Conservation (phyloP, 2,113 vertebrate species). For the Dendropsophus ebraccatus region DNA sequence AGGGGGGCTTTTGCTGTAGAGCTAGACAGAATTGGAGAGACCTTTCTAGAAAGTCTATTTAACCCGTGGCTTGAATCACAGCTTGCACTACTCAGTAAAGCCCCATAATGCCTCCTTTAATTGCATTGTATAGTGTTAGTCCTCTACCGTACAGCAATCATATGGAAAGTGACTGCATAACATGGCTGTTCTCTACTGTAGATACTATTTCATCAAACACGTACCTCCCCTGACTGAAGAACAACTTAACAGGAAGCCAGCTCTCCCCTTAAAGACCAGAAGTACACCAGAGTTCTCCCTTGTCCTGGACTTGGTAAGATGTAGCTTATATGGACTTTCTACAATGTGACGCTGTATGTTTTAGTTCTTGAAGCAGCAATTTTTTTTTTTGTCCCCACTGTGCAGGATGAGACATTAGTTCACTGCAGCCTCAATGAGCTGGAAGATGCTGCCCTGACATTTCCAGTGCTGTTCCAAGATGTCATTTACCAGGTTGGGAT, state of each 20-base stretch:
- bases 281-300: constrained; percentile 98
- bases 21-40: no score
- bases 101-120: no score
- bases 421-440: constrained; percentile 98
- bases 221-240: constrained; percentile 97
- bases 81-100: no score
- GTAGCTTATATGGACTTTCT: no score
- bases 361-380: neutral
- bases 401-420: constrained; percentile 96
- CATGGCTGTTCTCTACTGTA: constrained; percentile 60
- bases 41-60: no score
- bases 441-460: constrained; percentile 97
- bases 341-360: neutral
- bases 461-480: constrained; percentile 98
- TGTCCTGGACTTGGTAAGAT: constrained; percentile 92
- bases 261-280: constrained; percentile 95
- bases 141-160: no score
- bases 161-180: neutral
- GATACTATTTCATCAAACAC: constrained; percentile 99
- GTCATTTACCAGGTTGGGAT: constrained; percentile 95
- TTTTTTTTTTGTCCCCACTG: constrained; percentile 38
- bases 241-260: constrained; percentile 95
- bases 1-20: no score
- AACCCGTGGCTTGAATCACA: no score
- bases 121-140: no score